Conservation (phyloP, 1,140 invertebrate species). For the Marisa cornuarietis region DNA sequence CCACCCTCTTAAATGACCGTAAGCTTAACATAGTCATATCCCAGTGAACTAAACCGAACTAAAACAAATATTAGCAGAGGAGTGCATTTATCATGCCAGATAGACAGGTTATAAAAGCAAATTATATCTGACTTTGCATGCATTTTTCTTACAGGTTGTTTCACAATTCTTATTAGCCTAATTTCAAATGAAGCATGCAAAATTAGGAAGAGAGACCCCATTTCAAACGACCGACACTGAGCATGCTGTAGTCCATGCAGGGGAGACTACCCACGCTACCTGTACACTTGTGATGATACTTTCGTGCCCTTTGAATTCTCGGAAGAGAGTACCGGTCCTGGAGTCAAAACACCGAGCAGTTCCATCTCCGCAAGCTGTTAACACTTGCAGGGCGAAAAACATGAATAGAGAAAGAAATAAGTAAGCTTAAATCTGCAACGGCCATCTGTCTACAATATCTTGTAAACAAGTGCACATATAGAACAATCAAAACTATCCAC, state of each 20-base stretch:
- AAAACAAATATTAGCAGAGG: no score
- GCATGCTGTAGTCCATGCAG: no score
- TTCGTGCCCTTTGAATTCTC: constrained; percentile 64
- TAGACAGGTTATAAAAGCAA: no score
- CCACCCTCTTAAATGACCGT: no score
- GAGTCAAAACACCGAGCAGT: constrained; percentile 66
- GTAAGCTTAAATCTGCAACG: constrained; percentile 1
- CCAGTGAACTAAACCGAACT: no score
- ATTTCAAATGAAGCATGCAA: neutral
- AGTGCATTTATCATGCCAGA: no score
- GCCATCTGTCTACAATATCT: neutral
- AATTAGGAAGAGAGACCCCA: neutral
- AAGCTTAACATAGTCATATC: no score
- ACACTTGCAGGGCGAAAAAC: constrained; percentile 59
- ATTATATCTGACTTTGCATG: no score
- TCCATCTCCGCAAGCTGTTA: constrained; percentile 66
- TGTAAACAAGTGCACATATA: neutral
- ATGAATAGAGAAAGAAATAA: constrained; percentile 14
- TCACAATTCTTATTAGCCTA: no score
- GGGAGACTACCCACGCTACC: constrained; percentile 36
- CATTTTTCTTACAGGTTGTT: no score
- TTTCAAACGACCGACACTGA: neutral
- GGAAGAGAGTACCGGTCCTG: constrained; percentile 66
- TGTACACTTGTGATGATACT: constrained; percentile 64
- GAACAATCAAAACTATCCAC: no score